Evolutionary conservation across 2,888 invertebrate genomes (phyloP), one percentile per base, ranked within the genome.

Genomic region (Synergus japonicus): DNA sequence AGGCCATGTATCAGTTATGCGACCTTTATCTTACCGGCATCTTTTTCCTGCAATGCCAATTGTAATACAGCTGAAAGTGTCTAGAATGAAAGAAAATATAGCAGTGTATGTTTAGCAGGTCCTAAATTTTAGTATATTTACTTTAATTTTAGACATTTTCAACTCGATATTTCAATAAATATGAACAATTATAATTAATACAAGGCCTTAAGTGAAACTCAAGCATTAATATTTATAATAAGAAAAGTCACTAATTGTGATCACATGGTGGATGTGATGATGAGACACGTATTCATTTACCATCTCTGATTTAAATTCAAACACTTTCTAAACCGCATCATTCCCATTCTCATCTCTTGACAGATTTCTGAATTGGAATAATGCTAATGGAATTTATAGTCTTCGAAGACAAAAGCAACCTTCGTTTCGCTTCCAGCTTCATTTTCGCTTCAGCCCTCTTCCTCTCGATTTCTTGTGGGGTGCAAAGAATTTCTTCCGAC

Each of bases 381-480:
- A 29, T 41, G 37, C 9, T 73, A 9, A 54, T 37, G 0, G 37
- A 5, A 10, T 49, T 54, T 41, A 10, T n/a, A 4, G 12, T 43
- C 37, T 29, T 44, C n/a, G 29, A 22, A 15, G 43, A 49, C 15
- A 58, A 65, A 4, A 76, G 58, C 41, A 54, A 76, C 77, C 78
- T 82, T 64, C 81, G 76, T 76, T 78, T 83, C 43, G 79, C 83
- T 22, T 81, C 63, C 65, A 82, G 12, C 37, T 79, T 82, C 78
- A 79, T 76, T 43, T 82, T 66, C 12, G 84, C 84, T 77, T 84
- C 81, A 44, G 76, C 63, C 13, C 83, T 49, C 41, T 84, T 84
- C 54, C 78, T 82, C 69, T 82, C 84, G 37, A 84, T 83, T 76
- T 83, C 82, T 10, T 76, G 82, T 13, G 83, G 79, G 29, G 83